A percentile compares a stretch with the other conserved stretches of the same genome.
These are phyloP conservation scores for Mus minutoides DNA, from an alignment of 2,797 vertebrate genomes.

Conservation along the genomic window DNA sequence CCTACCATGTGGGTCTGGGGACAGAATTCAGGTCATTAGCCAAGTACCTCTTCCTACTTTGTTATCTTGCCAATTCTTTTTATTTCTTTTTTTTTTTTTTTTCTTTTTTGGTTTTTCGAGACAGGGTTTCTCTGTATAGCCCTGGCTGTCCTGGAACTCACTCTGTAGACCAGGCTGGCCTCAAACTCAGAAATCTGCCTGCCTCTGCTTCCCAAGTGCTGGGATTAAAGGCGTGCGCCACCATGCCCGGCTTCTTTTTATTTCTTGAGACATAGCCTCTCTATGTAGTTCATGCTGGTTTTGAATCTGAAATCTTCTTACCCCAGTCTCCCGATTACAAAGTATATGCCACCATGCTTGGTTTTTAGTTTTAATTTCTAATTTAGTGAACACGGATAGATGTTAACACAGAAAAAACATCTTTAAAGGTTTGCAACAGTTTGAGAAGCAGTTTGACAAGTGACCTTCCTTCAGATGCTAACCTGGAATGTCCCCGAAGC, in stretches of 20 bases:
- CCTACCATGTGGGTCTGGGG: background rate
- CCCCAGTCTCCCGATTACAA: background rate
- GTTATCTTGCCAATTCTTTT: background rate
- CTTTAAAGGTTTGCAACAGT: background rate
- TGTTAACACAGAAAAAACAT: constrained; percentile 13
- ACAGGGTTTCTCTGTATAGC: too few species aligned
- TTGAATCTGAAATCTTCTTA: background rate
- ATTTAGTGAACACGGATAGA: background rate
- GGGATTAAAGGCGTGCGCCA: too few species aligned
- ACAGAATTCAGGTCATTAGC: background rate
- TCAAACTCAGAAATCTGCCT: too few species aligned
- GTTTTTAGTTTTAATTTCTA: background rate
- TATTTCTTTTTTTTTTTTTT: too few species aligned
- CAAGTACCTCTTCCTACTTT: background rate
- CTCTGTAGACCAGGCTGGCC: too few species aligned
- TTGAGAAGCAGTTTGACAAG: background rate
- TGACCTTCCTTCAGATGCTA: constrained; percentile 62
- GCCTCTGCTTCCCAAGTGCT: too few species aligned
- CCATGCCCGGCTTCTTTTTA: too few species aligned
- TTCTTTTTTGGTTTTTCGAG: too few species aligned
- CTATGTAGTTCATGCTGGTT: background rate
- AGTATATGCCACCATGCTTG: background rate
- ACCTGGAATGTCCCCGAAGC: constrained; percentile 99
- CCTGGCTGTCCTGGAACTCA: too few species aligned
- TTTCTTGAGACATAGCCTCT: background rate